Conservation (phyloP, 2,888 invertebrate genomes). For the Acrobasis suavella region DNA sequence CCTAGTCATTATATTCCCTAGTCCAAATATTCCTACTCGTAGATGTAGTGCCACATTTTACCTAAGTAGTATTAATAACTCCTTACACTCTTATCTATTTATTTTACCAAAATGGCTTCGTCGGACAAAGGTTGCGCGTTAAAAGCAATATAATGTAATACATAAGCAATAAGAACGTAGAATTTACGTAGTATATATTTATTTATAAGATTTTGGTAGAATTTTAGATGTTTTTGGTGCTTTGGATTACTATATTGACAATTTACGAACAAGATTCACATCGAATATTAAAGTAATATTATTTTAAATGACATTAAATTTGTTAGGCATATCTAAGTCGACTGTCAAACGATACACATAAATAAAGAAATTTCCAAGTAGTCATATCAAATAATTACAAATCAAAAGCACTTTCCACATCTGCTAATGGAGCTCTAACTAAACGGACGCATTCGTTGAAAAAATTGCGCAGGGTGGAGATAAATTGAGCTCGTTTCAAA, state of each 20-base stretch:
- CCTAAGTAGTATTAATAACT: constrained; percentile 48
- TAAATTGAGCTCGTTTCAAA: no score
- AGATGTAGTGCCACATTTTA: constrained; percentile 69
- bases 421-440: no score
- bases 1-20: constrained; percentile 56
- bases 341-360: constrained; percentile 8
- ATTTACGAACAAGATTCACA: constrained; percentile 63
- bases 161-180: constrained; percentile 77
- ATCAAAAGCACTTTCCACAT: no score
- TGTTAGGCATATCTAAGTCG: constrained; percentile 24
- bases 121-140: constrained; percentile 67
- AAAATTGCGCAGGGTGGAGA: no score
- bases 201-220: constrained; percentile 63
- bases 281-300: constrained; percentile 60
- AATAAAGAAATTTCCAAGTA: background rate
- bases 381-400: no score
- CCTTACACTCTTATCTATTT: constrained; percentile 41
- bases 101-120: constrained; percentile 51
- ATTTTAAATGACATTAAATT: constrained; percentile 42
- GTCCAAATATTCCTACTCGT: constrained; percentile 57
- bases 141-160: constrained; percentile 77
- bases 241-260: constrained; percentile 65
- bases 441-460: no score
- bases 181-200: constrained; percentile 55
- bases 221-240: constrained; percentile 72